A percentile compares a stretch with the other conserved stretches of the same genome.
Conservation (phyloP, 2,797 vertebrate species). For the Gymnocypris eckloni region DNA sequence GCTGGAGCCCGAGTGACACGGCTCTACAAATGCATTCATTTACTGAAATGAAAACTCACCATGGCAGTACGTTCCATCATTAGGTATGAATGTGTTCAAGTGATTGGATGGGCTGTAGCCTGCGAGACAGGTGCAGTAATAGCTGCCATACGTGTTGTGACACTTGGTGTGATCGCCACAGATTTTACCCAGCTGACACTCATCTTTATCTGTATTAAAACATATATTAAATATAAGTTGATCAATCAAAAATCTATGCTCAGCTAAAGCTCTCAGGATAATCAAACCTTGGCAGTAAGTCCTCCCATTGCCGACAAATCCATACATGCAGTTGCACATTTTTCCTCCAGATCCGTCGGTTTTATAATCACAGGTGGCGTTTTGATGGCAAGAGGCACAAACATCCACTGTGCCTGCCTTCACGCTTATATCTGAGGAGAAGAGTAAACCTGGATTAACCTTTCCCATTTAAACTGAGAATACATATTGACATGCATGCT, state of each 20-base stretch:
- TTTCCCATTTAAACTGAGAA: not conserved
- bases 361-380: constrained; percentile 86
- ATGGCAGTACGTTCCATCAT: constrained; percentile 91
- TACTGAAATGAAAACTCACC: constrained; percentile 73
- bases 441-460: not conserved
- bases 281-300: constrained; percentile 84
- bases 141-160: constrained; percentile 92
- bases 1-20: not conserved
- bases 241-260: not conserved
- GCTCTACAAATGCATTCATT: not conserved
- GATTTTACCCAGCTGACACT: constrained; percentile 87
- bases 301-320: constrained; percentile 92
- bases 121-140: constrained; percentile 87
- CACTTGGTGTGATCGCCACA: constrained; percentile 89
- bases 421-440: constrained; percentile 44
- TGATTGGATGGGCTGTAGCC: constrained; percentile 91
- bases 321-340: constrained; percentile 91
- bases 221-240: not conserved
- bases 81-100: constrained; percentile 88
- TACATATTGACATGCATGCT: not conserved
- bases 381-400: constrained; percentile 85
- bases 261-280: not conserved
- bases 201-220: constrained; percentile 81
- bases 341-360: constrained; percentile 80
- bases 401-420: constrained; percentile 71